Conservation (phyloP, 2,797 vertebrate species). For the Babyrousa celebensis region DNA sequence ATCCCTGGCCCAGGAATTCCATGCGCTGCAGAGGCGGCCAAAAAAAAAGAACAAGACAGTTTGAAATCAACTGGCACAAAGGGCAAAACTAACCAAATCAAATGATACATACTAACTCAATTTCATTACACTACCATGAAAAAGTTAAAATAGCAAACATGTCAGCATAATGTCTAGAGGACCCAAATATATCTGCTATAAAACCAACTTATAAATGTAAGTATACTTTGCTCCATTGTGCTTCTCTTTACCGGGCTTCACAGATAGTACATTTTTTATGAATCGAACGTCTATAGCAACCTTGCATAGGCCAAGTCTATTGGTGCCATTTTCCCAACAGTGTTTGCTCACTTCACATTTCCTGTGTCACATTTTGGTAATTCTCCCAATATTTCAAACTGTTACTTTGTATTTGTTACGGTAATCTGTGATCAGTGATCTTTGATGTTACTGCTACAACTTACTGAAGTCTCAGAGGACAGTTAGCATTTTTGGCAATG, state of each 20-base stretch:
- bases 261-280: too few relatives aligned
- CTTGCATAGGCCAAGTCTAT: too few relatives aligned
- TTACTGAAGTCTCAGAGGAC: background rate
- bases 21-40: too few relatives aligned
- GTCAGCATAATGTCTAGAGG: background rate
- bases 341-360: too few relatives aligned
- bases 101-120: background rate
- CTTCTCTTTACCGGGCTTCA: too few relatives aligned
- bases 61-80: constrained; percentile 14
- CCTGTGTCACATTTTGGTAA: background rate
- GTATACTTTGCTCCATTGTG: too few relatives aligned
- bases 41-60: background rate
- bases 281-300: too few relatives aligned
- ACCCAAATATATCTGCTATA: background rate
- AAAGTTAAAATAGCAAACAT: background rate
- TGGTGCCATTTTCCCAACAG: too few relatives aligned
- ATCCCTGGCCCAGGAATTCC: too few relatives aligned
- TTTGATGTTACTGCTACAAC: background rate
- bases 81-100: constrained; percentile 32
- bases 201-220: background rate
- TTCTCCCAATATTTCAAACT: background rate
- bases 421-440: background rate
- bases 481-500: background rate
- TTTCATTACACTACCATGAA: constrained; percentile 8
- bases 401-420: background rate